Conservation (phyloP, 2,797 vertebrate genomes). For the Tokudaia muenninki region DNA sequence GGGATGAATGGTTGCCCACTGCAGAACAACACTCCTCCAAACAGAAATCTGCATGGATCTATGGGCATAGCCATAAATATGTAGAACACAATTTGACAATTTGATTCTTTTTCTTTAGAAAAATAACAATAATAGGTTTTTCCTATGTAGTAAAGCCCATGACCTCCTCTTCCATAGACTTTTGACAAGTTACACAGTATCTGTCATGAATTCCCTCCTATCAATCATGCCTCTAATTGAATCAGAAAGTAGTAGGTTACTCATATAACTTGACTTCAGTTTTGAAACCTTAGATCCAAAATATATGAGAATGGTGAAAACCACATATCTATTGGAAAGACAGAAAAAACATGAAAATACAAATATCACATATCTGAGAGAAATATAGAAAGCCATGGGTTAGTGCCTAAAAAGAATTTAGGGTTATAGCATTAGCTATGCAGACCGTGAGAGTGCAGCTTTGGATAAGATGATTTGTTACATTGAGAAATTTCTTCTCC, state of each 20-base stretch:
- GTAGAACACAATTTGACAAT: neutral
- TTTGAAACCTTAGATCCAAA: slow-evolving; percentile 57
- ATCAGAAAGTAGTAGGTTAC: neutral
- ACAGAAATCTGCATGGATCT: neutral
- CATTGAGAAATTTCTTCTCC: neutral
- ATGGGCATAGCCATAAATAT: neutral
- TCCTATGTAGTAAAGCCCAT: too few species aligned
- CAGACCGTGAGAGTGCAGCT: too few species aligned
- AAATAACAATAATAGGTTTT: neutral
- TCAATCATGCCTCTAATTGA: neutral
- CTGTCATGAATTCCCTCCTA: neutral
- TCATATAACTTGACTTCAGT: neutral
- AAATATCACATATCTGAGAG: neutral
- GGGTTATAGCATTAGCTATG: neutral
- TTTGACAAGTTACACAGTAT: neutral
- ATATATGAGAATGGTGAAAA: neutral
- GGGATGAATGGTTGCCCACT: neutral
- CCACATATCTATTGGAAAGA: neutral
- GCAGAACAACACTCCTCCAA: neutral
- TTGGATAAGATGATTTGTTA: neutral
- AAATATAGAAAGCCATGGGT: neutral
- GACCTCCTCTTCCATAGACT: neutral
- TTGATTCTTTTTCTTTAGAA: neutral
- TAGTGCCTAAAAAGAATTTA: neutral
- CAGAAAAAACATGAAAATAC: neutral